Evolutionary conservation across 2,113 vertebrate genomes (phyloP).

Genomic region (Gadus chalcogrammus): DNA sequence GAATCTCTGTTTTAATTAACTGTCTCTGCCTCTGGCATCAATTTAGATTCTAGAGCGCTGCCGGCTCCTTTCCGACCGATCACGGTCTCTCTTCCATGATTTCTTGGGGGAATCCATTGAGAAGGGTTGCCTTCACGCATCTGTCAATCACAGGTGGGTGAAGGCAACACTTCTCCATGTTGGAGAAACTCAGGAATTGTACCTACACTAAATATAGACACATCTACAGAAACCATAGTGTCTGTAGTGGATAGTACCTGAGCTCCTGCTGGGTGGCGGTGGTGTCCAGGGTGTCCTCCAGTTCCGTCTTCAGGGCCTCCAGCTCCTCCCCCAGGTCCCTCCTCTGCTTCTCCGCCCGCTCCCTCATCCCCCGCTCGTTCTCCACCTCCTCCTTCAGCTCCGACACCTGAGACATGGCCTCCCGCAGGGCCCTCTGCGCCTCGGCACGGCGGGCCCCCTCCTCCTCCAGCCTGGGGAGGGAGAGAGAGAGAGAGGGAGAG

Average conservation of each 20-base stretch:
- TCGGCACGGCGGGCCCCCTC: conserved; percentile 76
- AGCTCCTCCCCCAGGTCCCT: conserved; percentile 86
- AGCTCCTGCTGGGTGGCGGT: conserved; percentile 89
- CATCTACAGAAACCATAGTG: background rate
- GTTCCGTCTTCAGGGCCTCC: conserved; percentile 84
- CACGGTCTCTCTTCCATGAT: too few species aligned
- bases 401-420: conserved; percentile 81
- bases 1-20: too few species aligned
- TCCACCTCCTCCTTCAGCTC: conserved; percentile 90
- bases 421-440: conserved; percentile 79
- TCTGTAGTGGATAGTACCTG: conserved; percentile 57
- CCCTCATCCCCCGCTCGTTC: conserved; percentile 78
- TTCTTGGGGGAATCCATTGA: too few species aligned
- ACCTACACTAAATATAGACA: background rate
- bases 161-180: too few species aligned
- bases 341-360: conserved; percentile 87
- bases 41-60: too few species aligned
- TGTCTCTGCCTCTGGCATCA: too few species aligned
- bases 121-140: too few species aligned
- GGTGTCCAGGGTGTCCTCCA: conserved; percentile 88
- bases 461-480: conserved; percentile 76
- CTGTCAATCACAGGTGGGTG: too few species aligned
- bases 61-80: too few species aligned
- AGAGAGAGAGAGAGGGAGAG: background rate
- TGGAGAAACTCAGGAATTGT: background rate